These are phyloP conservation scores for Vanacampus margaritifer DNA, from an alignment of 2,113 vertebrate genomes.

Conservation along the genomic window DNA sequence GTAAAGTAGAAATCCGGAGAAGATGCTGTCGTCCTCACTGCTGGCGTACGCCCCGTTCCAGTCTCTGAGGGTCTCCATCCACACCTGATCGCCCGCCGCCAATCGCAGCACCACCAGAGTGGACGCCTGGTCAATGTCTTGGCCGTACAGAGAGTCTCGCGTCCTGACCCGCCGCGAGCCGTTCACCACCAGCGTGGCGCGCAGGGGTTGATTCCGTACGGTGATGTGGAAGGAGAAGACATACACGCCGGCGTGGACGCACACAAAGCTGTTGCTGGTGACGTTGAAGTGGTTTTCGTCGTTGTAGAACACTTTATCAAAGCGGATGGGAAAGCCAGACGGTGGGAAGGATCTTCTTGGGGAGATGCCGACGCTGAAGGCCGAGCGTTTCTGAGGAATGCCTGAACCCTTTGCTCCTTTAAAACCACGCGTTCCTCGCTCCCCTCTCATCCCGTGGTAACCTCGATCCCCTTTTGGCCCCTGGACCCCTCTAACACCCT, in stretches of 20 bases:
- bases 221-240: constrained; percentile 92
- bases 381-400: constrained; percentile 65
- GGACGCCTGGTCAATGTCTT: constrained; percentile 94
- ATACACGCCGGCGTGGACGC: constrained; percentile 83
- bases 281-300: constrained; percentile 83
- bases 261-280: constrained; percentile 83
- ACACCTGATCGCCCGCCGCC: constrained; percentile 84
- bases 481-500: constrained; percentile 74
- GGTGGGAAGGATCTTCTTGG: constrained; percentile 86
- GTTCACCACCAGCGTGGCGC: constrained; percentile 82
- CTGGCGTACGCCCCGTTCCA: constrained; percentile 91
- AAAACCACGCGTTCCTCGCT: constrained; percentile 76
- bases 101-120: constrained; percentile 83
- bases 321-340: constrained; percentile 82
- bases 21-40: constrained; percentile 90
- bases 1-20: constrained; percentile 91
- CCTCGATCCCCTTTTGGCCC: constrained; percentile 86
- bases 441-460: constrained; percentile 82
- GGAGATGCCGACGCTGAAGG: constrained; percentile 88
- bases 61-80: constrained; percentile 89
- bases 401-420: constrained; percentile 80
- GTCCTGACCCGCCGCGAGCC: constrained; percentile 80
- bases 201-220: constrained; percentile 84
- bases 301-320: constrained; percentile 89
- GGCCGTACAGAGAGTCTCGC: constrained; percentile 87